Base-by-base conservation (phyloP, 2,888 invertebrate species). In the Ectemnius continuus region DNA sequence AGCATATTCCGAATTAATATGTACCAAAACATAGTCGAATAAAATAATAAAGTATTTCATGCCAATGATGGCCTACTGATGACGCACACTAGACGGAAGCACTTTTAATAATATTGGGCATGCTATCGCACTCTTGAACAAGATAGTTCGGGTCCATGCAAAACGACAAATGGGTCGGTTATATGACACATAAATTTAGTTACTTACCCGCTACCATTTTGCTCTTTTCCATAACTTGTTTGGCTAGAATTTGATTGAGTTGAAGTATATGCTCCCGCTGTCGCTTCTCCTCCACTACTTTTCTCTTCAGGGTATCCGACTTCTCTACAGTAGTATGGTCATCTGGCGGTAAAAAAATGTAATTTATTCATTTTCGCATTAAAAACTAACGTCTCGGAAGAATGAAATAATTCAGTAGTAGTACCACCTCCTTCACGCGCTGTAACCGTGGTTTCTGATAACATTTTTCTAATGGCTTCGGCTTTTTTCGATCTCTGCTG, bases 171-270 rank as follows among this genome's bases (percentile, higher is more conserved):
- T 36, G 11, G 36, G 36, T 36, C 6, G 36, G 8, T 36, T 36
- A 36, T 36, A 8, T 36, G 11, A 8, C 36, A 6, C 36, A 36
- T 36, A 36, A 36, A 36, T 36, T 23, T 23, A 2, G 23, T 52
- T 52, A 77, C 94, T 93, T 94, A 98, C 98, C 98, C 92, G 98
- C 98, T 86, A 97, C 97, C 90, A 97, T 96, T 93, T 97, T 97
- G 92, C 97, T 97, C 94, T 97, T 97, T 92, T 97, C 96, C 93
- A 97, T 98, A 85, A 98, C 98, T 93, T 97, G 96, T 91, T 96
- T 96, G 75, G 98, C 98, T 85, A 98, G 93, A 85, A 97, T 96
- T 92, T 98, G 97, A 92, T 97, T 97, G 86, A 98, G 93, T 89
- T 97, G 97, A 76, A 98, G 93, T 85, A 98, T 93, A 91, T 97